Percentiles rank a stretch among this genome's conserved stretches.
These are phyloP conservation scores for Archivesica marissinica DNA, from an alignment of 1,140 invertebrate species.

Conservation along the genomic window DNA sequence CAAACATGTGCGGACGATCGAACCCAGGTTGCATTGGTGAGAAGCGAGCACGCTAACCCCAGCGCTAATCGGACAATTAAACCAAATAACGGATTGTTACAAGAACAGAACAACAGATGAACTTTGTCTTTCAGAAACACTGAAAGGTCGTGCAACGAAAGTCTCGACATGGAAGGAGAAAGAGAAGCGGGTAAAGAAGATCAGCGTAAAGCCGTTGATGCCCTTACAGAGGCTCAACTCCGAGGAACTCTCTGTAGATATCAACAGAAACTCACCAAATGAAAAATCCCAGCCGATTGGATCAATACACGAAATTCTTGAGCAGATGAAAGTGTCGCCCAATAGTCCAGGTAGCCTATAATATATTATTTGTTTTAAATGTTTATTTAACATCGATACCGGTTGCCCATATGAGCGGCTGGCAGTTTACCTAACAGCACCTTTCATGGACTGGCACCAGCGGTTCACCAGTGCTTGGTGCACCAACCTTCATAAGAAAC, in stretches of 20 bases:
- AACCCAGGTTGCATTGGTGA: too few relatives aligned
- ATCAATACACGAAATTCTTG: slow-evolving; percentile 37
- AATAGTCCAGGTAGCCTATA: slow-evolving; percentile 22
- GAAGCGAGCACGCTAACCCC: too few relatives aligned
- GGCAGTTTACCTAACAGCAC: too few relatives aligned
- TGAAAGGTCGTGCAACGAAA: neutral
- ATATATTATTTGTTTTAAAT: neutral
- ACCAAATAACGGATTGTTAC: too few relatives aligned
- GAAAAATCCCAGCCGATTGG: neutral
- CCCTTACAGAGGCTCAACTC: neutral
- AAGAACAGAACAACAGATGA: too few relatives aligned
- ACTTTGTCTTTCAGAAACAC: neutral
- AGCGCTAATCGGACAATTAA: too few relatives aligned
- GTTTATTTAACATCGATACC: too few relatives aligned
- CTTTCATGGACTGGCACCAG: too few relatives aligned
- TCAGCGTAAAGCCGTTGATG: slow-evolving; percentile 25
- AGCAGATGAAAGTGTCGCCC: slow-evolving; percentile 6
- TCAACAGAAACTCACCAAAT: slow-evolving; percentile 2
- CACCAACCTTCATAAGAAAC: too few relatives aligned
- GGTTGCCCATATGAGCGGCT: too few relatives aligned
- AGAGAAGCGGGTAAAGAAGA: neutral
- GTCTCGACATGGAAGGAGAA: neutral
- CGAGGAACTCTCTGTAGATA: neutral
- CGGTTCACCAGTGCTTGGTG: too few relatives aligned
- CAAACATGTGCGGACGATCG: too few relatives aligned